A percentile compares a stretch with the other conserved stretches of the same genome.
These are phyloP conservation scores for Apamea crenata DNA, from an alignment of 2,888 invertebrate genomes.

Conservation along the genomic window DNA sequence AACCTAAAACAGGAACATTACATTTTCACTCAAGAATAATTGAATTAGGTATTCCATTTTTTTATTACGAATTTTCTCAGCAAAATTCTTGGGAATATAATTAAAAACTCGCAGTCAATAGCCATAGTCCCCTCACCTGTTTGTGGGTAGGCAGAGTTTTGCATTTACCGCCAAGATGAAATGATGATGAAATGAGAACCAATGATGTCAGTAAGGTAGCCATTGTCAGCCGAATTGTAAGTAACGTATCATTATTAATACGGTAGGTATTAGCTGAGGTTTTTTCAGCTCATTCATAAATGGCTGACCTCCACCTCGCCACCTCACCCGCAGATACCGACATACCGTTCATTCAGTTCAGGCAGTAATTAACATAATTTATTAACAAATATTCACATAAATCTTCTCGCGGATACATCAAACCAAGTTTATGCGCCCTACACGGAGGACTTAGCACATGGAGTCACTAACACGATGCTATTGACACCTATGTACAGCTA, in stretches of 20 bases:
- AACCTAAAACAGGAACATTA: neutral
- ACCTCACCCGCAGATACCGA: conserved; percentile 28
- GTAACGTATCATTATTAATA: conserved; percentile 23
- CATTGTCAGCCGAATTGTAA: neutral
- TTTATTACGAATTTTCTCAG: neutral
- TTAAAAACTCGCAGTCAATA: too few relatives aligned
- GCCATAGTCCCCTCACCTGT: too few relatives aligned
- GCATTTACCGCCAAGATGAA: neutral
- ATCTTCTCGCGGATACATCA: conserved; percentile 45
- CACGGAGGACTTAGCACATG: conserved; percentile 26
- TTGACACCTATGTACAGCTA: neutral
- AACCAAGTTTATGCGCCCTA: conserved; percentile 26
- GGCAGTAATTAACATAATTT: conserved; percentile 47
- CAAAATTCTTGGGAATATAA: neutral
- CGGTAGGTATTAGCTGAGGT: neutral
- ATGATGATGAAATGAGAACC: conserved; percentile 1
- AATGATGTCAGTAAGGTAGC: neutral
- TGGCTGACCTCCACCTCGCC: conserved; percentile 11
- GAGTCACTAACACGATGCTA: neutral
- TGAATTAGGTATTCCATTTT: neutral
- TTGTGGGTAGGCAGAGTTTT: neutral
- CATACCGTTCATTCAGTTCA: conserved; percentile 28
- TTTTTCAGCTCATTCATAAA: conserved; percentile 8
- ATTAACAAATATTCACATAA: conserved; percentile 42
- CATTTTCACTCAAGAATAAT: neutral